Percentiles rank a stretch among this genome's conserved stretches.
Conservation (phyloP, 1,140 invertebrate genomes). For the Onthophagus taurus region DNA sequence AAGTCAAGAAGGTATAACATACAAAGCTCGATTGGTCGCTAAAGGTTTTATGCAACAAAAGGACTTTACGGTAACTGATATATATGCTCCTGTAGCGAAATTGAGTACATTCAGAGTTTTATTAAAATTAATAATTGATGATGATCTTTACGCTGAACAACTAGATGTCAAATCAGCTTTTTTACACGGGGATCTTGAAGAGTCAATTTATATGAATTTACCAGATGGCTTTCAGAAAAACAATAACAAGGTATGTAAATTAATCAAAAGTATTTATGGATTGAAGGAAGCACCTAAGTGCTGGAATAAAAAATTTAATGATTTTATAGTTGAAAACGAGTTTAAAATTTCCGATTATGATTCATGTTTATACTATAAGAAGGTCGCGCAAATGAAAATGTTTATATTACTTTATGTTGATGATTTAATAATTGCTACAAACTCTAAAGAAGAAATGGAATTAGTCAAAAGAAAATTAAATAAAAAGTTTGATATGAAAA, state of each 20-base stretch:
- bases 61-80: conserved; percentile 31
- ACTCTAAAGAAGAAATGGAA: conserved; percentile 7
- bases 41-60: conserved; percentile 33
- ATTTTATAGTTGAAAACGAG: conserved; percentile 3
- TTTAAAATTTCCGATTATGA: conserved; percentile 1
- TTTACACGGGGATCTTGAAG: conserved; percentile 19
- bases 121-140: conserved; percentile 20
- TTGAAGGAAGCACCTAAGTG: conserved; percentile 37
- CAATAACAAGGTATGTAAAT: conserved; percentile 18
- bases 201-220: conserved; percentile 22
- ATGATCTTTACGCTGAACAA: conserved; percentile 23
- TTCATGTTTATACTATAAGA: conserved; percentile 19
- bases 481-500: conserved; percentile 13
- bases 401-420: conserved; percentile 26
- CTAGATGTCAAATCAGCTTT: conserved; percentile 30
- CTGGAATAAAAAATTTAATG: conserved; percentile 30
- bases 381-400: conserved; percentile 1
- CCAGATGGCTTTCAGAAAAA: conserved; percentile 16
- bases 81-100: conserved; percentile 32
- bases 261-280: conserved; percentile 38
- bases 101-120: conserved; percentile 26
- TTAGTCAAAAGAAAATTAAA: conserved; percentile 9
- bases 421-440: conserved; percentile 21
- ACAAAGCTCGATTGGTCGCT: conserved; percentile 37
- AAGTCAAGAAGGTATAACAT: conserved; percentile 9